Base-by-base conservation (phyloP, 2,797 vertebrate species). In the Macroramphosus scolopax region DNA sequence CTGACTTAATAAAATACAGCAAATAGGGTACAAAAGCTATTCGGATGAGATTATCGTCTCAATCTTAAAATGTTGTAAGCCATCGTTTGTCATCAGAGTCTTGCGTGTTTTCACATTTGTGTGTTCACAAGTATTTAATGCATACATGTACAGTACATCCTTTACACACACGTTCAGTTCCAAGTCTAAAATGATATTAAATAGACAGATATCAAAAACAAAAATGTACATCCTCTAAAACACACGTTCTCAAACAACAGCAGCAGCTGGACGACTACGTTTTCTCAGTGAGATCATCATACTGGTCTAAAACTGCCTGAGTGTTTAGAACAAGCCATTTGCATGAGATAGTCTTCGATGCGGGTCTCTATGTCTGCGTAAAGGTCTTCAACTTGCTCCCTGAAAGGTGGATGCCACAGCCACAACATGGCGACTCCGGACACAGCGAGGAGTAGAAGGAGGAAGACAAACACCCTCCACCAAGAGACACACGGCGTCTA, bases 291-390 rank as follows among this genome's bases (percentile, higher is more conserved):
- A 24, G 8, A 8, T 25, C 6, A 13, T 92, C 83, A 92, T 68
- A 90, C 77, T 5, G 91, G 89, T 83, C 75, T 82, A 42, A 89
- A 85, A 77, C 87, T 88, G 45, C 67, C 60, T 0, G 81, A 57
- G 34, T 85, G 48, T 67, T 38, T 71, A 52, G 84, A 53, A 17
- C 81, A 84, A 5, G 77, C 72, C 74, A 80, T 73, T 53, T 83
- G 51, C 43, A 81, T 53, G 22, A 91, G 74, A 76, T 88, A 91
- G 38, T 88, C 58, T 59, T 89, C 75, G 0, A 91, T 55, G 13
- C 63, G 76, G 10, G 75, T 55, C 60, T 80, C 60, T 40, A 91
- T 61, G 49, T 78, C 75, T 6, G 70, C 68, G 69, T 79, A 90
- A 29, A 90, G 32, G 32, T 83, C 66, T 33, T 73, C 70, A 3